These are phyloP conservation scores for Exephanes ischioxanthus DNA, from an alignment of 2,888 invertebrate genomes.

Conservation along the genomic window DNA sequence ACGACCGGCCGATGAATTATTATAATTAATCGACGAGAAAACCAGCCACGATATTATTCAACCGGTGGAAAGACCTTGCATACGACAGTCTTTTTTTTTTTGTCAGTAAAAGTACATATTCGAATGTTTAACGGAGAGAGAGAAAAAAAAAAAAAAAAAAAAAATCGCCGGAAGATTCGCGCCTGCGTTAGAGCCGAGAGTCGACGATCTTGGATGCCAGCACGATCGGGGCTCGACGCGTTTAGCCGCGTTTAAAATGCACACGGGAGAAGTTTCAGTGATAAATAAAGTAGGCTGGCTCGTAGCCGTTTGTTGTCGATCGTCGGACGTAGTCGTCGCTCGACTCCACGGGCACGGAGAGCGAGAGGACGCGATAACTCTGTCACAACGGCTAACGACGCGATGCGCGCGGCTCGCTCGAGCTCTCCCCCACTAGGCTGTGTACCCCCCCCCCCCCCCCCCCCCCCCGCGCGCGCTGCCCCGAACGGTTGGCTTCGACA, in stretches of 20 bases:
- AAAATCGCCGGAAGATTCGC: too few relatives aligned
- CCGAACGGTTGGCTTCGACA: conserved; percentile 16
- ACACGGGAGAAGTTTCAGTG: conserved; percentile 15
- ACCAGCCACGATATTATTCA: background rate
- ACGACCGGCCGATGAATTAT: background rate
- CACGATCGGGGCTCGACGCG: background rate
- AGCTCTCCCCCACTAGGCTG: background rate
- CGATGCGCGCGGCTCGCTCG: background rate
- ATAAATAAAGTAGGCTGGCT: conserved; percentile 45
- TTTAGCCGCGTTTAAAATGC: conserved; percentile 33
- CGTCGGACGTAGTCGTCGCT: conserved; percentile 9
- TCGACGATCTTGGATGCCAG: conserved; percentile 19
- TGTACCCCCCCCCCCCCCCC: background rate
- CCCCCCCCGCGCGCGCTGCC: background rate
- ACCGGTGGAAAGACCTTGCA: background rate
- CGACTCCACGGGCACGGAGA: background rate
- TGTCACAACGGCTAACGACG: conserved; percentile 29
- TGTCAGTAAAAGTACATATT: background rate
- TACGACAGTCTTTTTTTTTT: background rate
- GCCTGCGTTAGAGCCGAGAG: too few relatives aligned
- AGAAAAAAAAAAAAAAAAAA: too few relatives aligned
- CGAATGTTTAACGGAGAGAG: background rate
- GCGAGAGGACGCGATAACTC: conserved; percentile 15
- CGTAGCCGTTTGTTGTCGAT: conserved; percentile 17
- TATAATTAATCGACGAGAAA: background rate